Conservation (phyloP, 1,140 invertebrate genomes). For the Drosophila varians region DNA sequence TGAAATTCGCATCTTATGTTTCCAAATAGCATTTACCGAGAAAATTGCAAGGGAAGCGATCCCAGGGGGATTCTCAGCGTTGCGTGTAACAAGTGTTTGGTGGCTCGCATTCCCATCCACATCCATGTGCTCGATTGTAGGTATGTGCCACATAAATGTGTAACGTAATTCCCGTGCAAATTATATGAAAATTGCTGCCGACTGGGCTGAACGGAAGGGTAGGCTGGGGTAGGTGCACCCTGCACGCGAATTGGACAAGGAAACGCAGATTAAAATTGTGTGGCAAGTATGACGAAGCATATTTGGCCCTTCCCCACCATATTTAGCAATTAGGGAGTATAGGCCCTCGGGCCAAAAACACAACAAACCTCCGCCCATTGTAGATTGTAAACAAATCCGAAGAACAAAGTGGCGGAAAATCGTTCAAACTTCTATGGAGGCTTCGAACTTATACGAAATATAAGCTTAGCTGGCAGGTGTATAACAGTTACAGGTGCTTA, state of each 20-base stretch:
- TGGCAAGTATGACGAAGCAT: conserved; percentile 3
- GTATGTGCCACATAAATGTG: conserved; percentile 1
- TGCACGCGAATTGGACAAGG: conserved; percentile 9
- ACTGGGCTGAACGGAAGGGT: conserved; percentile 1
- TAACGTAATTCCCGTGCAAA: conserved; percentile 50
- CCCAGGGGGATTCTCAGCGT: conserved; percentile 48
- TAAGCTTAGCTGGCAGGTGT: not conserved
- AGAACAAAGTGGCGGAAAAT: conserved; percentile 2
- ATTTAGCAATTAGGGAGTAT: conserved; percentile 12
- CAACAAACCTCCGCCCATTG: not conserved
- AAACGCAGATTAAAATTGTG: conserved; percentile 37
- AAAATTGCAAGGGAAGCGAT: conserved; percentile 59
- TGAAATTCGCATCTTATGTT: conserved; percentile 20
- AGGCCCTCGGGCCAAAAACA: not conserved
- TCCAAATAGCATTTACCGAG: conserved; percentile 19
- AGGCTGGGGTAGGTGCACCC: not conserved
- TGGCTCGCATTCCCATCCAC: conserved; percentile 12
- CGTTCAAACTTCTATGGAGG: conserved; percentile 8
- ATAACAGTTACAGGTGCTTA: conserved; percentile 5
- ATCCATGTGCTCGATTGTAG: not conserved
- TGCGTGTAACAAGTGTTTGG: conserved; percentile 71
- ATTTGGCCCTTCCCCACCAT: conserved; percentile 3
- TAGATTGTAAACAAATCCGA: conserved; percentile 16
- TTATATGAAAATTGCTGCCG: conserved; percentile 62
- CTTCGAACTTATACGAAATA: conserved; percentile 19